Evolutionary conservation across 1,140 invertebrate species (phyloP).

Genomic region (Bombus turneri): DNA sequence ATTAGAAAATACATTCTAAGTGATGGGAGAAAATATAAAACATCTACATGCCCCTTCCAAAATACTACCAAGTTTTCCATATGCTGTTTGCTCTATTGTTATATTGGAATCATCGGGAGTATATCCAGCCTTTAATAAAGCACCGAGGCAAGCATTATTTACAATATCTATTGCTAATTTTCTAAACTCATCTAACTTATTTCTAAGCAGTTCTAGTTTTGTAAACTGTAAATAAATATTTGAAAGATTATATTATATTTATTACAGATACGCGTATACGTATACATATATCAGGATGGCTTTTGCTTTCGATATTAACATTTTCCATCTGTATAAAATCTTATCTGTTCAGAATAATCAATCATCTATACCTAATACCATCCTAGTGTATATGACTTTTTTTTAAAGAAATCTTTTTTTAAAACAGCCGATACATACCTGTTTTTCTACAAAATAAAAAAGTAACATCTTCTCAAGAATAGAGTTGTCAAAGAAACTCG

Average conservation of each 20-base stretch:
- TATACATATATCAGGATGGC: background rate
- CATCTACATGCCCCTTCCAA: background rate
- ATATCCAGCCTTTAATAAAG: constrained; percentile 88
- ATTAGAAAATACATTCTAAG: background rate
- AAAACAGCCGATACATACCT: constrained; percentile 78
- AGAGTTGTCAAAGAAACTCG: constrained; percentile 84
- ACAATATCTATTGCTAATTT: constrained; percentile 85
- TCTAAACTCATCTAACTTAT: constrained; percentile 85
- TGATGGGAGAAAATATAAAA: background rate
- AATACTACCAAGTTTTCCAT: constrained; percentile 72
- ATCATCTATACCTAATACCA: background rate
- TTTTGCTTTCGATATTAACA: background rate
- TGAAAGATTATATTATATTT: background rate
- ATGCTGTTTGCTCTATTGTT: constrained; percentile 73
- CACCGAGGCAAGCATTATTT: constrained; percentile 87
- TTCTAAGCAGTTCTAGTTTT: constrained; percentile 82
- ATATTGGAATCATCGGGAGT: constrained; percentile 86
- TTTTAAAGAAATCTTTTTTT: background rate
- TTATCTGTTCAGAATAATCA: background rate
- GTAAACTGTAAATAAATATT: constrained; percentile 23
- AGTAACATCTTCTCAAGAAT: constrained; percentile 84
- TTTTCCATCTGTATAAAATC: background rate
- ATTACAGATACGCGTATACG: background rate
- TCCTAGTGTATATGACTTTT: background rate
- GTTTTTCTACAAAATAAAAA: constrained; percentile 87